phyloP scores from a whole-genome alignment of 1,140 invertebrate genomes.

The Sesamia nonagrioides region DNA sequence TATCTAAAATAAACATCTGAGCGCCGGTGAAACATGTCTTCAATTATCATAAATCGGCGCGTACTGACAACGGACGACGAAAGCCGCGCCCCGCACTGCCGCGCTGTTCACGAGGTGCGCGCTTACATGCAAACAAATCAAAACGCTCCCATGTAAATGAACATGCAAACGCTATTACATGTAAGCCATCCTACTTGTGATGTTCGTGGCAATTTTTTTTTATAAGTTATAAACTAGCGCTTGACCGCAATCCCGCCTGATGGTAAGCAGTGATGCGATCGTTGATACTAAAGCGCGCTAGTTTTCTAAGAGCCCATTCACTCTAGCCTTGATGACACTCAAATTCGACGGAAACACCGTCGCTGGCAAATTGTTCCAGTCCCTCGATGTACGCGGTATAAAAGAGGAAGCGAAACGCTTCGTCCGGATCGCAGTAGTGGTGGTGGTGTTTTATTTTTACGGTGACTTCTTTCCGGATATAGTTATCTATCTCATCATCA shows the following conservation, averaged over 20 bases:
- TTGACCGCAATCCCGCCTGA: no score
- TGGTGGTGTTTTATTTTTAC: conserved; percentile 7
- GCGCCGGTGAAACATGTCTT: conserved; percentile 85
- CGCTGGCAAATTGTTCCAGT: no score
- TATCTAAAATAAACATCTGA: conserved; percentile 87
- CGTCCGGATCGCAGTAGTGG: no score
- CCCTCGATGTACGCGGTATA: no score
- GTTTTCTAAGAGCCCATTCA: no score
- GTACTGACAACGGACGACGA: conserved; percentile 81
- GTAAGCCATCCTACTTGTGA: conserved; percentile 19
- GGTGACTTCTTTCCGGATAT: background rate
- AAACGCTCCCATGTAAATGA: conserved; percentile 45
- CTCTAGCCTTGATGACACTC: no score
- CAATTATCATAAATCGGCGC: conserved; percentile 87
- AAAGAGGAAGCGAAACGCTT: no score
- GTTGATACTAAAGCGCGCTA: no score
- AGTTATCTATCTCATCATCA: no score
- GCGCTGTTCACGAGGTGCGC: conserved; percentile 3
- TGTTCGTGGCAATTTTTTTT: background rate
- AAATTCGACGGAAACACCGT: no score
- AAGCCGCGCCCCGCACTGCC: conserved; percentile 72
- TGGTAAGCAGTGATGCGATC: no score
- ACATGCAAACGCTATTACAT: conserved; percentile 30
- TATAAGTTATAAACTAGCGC: no score
- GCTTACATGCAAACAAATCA: conserved; percentile 36